Conservation (phyloP, 1,140 invertebrate genomes). For the Achatina immaculata region DNA sequence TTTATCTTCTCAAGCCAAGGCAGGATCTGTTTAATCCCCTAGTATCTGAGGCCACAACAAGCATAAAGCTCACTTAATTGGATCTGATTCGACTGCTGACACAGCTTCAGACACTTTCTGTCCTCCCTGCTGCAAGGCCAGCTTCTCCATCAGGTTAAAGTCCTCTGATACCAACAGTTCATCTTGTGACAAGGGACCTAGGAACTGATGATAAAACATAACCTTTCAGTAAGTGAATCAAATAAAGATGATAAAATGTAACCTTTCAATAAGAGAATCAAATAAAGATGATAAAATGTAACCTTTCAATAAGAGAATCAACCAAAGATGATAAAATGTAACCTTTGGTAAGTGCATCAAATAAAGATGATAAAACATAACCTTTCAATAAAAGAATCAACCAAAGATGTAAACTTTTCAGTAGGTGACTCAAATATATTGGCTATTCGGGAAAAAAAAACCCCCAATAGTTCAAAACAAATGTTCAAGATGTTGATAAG, state of each 20-base stretch:
- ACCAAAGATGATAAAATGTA: background rate
- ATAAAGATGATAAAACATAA: no score
- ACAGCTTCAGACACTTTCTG: constrained; percentile 24
- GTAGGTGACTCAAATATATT: no score
- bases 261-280: background rate
- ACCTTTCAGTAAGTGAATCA: background rate
- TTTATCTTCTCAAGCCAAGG: no score
- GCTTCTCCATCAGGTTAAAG: constrained; percentile 89
- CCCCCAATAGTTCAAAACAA: no score
- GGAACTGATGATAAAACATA: constrained; percentile 57
- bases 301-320: background rate
- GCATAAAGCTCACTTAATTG: constrained; percentile 36
- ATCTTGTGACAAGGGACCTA: constrained; percentile 83
- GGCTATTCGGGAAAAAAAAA: no score
- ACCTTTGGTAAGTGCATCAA: no score
- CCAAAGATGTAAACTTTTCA: background rate
- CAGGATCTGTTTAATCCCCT: no score
- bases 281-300: background rate
- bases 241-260: background rate
- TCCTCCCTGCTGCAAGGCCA: constrained; percentile 52
- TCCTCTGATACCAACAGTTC: constrained; percentile 93
- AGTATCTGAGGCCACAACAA: background rate
- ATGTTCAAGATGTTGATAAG: no score
- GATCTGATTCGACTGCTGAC: constrained; percentile 28
- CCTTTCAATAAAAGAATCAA: background rate